Conservation (phyloP, 2,797 vertebrate genomes). For the Cyclura pinguis region DNA sequence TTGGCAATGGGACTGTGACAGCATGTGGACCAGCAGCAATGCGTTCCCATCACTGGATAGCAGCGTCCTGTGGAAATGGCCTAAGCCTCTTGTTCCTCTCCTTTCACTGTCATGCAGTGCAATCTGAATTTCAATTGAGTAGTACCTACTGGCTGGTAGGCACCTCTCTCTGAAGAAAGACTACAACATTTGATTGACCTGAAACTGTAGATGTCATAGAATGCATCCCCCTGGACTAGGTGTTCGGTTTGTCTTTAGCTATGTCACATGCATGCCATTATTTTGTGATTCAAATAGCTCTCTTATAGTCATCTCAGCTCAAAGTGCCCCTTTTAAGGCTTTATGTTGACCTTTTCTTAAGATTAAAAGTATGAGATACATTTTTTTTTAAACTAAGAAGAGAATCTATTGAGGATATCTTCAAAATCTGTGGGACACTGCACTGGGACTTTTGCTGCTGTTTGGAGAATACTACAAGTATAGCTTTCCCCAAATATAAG, state of each 20-base stretch:
- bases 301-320: not conserved
- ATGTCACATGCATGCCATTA: slow-evolving; percentile 30
- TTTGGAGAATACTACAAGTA: not conserved
- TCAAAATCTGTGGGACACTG: not conserved
- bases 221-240: not conserved
- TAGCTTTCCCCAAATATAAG: not conserved
- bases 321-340: slow-evolving; percentile 24
- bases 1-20: too few relatives aligned
- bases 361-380: slow-evolving; percentile 3
- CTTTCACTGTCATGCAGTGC: slow-evolving; percentile 44
- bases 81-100: not conserved
- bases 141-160: slow-evolving; percentile 49
- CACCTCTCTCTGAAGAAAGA: slow-evolving; percentile 47
- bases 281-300: slow-evolving; percentile 28
- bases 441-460: not conserved
- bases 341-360: slow-evolving; percentile 48
- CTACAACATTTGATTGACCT: slow-evolving; percentile 60
- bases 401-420: not conserved
- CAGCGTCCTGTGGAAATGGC: too few relatives aligned
- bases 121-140: slow-evolving; percentile 65
- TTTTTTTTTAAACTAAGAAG: not conserved
- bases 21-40: too few relatives aligned
- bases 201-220: slow-evolving; percentile 50
- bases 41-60: too few relatives aligned
- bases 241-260: not conserved